Conservation (phyloP, 2,113 vertebrate species). For the Plestiodon gilberti region DNA sequence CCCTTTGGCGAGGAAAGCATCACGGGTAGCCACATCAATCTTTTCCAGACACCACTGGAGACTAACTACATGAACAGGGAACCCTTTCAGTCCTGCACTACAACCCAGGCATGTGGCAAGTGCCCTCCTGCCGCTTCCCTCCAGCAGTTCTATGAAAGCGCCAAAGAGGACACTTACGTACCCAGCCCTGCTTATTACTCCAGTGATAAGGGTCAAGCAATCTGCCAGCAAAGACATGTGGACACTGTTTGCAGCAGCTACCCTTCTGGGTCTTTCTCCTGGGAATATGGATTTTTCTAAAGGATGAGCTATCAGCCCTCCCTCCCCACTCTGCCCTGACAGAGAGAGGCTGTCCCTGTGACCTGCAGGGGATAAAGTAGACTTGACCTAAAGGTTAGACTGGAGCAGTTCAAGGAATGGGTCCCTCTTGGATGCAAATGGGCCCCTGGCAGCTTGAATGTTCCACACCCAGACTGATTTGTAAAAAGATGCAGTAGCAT, state of each 20-base stretch:
- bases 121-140: conserved; percentile 50
- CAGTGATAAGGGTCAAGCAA: conserved; percentile 22
- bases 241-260: conserved; percentile 54
- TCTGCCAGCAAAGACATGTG: conserved; percentile 52
- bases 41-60: conserved; percentile 37
- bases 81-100: not conserved
- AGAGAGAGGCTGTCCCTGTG: rapidly evolving
- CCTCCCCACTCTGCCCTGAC: conserved; percentile 62
- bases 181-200: conserved; percentile 14
- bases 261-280: conserved; percentile 22
- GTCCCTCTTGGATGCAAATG: not conserved
- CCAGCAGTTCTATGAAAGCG: conserved; percentile 36
- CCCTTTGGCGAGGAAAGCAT: rapidly evolving
- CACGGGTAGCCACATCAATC: not conserved
- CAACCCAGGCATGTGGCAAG: conserved; percentile 13
- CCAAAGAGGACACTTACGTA: not conserved
- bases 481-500: not conserved
- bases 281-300: conserved; percentile 73
- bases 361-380: not conserved
- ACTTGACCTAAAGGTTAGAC: not conserved
- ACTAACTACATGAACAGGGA: not conserved
- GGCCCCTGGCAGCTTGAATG: not conserved
- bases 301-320: conserved; percentile 69
- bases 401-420: not conserved
- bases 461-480: not conserved